phyloP scores from a whole-genome alignment of 2,113 vertebrate species.

The Maccullochella peelii region DNA sequence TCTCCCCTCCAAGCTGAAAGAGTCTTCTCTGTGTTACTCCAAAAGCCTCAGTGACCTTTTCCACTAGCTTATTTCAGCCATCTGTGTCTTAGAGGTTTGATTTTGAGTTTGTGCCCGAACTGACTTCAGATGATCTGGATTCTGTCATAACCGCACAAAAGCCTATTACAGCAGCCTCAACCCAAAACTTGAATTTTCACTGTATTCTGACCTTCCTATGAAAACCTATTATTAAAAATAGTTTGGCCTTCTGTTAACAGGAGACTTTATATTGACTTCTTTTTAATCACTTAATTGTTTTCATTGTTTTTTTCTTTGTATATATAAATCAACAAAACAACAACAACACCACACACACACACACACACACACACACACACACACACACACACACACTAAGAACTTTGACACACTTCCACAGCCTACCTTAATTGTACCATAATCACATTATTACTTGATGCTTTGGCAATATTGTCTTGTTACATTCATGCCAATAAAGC shows the following conservation, averaged over 20 bases:
- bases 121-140: neutral
- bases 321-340: no score
- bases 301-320: no score
- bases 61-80: neutral
- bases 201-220: neutral
- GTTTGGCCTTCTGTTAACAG: neutral
- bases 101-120: neutral
- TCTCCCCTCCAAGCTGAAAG: constrained; percentile 1
- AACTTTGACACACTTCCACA: no score
- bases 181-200: neutral
- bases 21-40: neutral
- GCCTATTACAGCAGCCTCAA: neutral
- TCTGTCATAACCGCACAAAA: neutral
- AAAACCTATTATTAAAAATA: neutral
- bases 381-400: no score
- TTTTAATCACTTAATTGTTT: no score
- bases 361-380: no score
- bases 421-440: no score
- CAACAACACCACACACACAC: no score
- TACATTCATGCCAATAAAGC: no score
- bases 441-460: no score
- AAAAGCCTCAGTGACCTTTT: constrained; percentile 25
- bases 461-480: no score
- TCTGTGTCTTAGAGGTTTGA: neutral
- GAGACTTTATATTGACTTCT: neutral